Percentiles rank a stretch among this genome's conserved stretches.
phyloP scores from a whole-genome alignment of 2,797 vertebrate genomes.

The Pangasius larnaudii region DNA sequence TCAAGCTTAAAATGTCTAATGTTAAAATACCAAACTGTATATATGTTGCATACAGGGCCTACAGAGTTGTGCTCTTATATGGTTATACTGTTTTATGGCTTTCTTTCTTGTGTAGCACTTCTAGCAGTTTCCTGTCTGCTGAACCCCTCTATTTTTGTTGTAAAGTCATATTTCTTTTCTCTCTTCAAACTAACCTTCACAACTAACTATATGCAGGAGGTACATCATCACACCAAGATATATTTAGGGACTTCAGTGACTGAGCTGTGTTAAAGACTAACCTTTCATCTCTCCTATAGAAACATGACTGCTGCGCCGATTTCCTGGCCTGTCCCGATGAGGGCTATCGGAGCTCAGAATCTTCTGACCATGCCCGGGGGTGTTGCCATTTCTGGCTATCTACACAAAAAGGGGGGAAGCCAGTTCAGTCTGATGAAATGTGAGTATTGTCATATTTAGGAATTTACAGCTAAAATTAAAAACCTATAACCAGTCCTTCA shows the following conservation, averaged over 20 bases:
- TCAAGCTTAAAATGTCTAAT: neutral
- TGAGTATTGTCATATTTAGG: constrained; percentile 72
- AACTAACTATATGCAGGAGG: neutral
- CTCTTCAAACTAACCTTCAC: neutral
- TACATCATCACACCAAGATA: neutral
- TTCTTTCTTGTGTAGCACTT: neutral
- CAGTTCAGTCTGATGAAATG: constrained; percentile 94
- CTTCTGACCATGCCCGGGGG: constrained; percentile 97
- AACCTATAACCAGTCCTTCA: neutral
- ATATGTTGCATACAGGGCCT: neutral
- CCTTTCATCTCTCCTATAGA: constrained; percentile 67
- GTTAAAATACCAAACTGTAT: neutral
- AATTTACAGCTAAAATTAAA: neutral
- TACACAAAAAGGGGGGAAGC: constrained; percentile 96
- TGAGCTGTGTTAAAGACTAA: neutral
- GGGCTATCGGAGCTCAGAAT: constrained; percentile 96
- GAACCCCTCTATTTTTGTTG: neutral
- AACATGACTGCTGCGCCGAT: constrained; percentile 85
- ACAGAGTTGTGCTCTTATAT: neutral
- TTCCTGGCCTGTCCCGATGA: constrained; percentile 93
- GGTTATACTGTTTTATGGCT: neutral
- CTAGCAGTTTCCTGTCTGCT: neutral
- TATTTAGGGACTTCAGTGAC: neutral
- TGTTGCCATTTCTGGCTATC: constrained; percentile 87
- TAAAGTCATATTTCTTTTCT: neutral